Evolutionary conservation across 2,113 vertebrate genomes (phyloP), one percentile per base, ranked within the genome.

Genomic region (Macquaria australasica): DNA sequence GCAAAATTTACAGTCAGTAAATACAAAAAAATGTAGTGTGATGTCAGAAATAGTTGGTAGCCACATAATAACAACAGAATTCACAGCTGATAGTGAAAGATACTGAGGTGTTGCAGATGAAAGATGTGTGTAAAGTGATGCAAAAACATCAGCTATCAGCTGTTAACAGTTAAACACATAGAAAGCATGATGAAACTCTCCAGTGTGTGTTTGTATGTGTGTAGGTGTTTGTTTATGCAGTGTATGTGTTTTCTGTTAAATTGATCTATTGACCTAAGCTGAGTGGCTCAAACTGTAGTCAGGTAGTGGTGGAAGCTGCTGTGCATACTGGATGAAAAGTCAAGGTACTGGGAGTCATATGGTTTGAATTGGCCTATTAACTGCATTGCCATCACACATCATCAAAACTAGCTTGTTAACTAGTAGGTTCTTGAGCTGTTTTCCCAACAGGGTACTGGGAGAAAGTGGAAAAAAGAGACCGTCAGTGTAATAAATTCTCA

Each of bases 331-430:
- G 23, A 14, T 31, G 21, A 53, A 45, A 77, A 23, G 66, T 77
- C 64, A 45, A 25, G n/a, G 15, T 9, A 23, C 12, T 9, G 9
- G 16, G 28, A 55, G 41, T 39, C 25, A 28, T 74, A 25, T 62
- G 76, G 45, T 62, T 79, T 69, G 4, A 74, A 37, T 55, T 25
- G 25, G 14, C 37, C 21, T 48, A 4, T 75, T 80, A 8, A 50
- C 28, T 50, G 18, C 8, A 7, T n/a, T 28, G 18, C 1, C 53
- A 28, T 59, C 50, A 59, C 28, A 78, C 34, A 51, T 67, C 23
- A 31, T 58, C 50, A 73, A 50, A 66, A 73, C 23, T 66, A 50
- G 0, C 4, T 59, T 59, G 45, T 63, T 53, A 48, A 16, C 48
- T 21, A 6, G n/a, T n/a, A 12, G 20, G 18, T 15, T 55, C 12